Conservation (phyloP, 2,888 invertebrate species). For the Leptothorax acervorum region DNA sequence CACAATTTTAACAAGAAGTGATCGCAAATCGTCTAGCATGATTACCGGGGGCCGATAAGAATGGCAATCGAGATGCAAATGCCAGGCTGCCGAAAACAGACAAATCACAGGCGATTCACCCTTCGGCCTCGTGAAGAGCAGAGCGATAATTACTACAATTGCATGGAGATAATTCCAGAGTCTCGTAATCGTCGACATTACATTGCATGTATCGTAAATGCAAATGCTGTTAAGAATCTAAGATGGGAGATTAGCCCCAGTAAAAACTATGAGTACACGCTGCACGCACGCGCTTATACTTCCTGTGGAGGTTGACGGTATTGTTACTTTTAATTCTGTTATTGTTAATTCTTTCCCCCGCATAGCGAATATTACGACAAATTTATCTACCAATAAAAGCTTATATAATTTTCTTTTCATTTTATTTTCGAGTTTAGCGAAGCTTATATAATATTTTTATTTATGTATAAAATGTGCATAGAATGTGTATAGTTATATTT, state of each 20-base stretch:
- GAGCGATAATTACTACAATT: slow-evolving; percentile 75
- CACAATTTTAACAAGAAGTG: slow-evolving; percentile 36
- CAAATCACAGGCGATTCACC: slow-evolving; percentile 68
- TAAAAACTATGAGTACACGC: slow-evolving; percentile 43
- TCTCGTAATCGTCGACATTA: slow-evolving; percentile 75
- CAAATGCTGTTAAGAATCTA: slow-evolving; percentile 75
- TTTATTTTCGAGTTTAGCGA: too few relatives aligned
- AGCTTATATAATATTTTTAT: not conserved
- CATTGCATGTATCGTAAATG: slow-evolving; percentile 73
- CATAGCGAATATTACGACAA: not conserved
- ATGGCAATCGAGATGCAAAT: slow-evolving; percentile 67
- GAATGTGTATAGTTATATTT: not conserved
- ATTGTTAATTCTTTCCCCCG: not conserved
- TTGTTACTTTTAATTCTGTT: not conserved
- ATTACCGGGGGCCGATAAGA: slow-evolving; percentile 42
- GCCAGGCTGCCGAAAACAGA: slow-evolving; percentile 73
- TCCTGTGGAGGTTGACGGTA: slow-evolving; percentile 7
- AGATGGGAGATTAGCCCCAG: slow-evolving; percentile 68
- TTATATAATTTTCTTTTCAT: not conserved
- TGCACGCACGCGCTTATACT: slow-evolving; percentile 43
- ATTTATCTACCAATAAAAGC: not conserved
- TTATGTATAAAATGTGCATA: not conserved
- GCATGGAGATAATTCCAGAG: slow-evolving; percentile 72
- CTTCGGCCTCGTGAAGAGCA: slow-evolving; percentile 51
- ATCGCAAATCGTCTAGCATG: slow-evolving; percentile 46